These are phyloP conservation scores for Psittacula echo DNA, from an alignment of 2,797 vertebrate genomes.

Conservation along the genomic window DNA sequence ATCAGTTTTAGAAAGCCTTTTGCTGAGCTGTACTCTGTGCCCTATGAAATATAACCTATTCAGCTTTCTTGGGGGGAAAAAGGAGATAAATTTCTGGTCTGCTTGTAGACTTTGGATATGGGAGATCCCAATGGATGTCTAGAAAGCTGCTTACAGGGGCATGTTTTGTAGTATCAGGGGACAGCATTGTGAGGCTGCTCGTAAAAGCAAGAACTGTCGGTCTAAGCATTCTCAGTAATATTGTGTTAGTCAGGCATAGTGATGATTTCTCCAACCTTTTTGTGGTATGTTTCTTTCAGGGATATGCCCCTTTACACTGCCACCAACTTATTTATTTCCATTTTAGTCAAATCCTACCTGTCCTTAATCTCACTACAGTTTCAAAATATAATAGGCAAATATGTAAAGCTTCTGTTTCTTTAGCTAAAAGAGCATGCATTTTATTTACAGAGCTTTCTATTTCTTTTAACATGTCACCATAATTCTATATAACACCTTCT, in stretches of 20 bases:
- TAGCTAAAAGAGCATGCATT: neutral
- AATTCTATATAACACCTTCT: neutral
- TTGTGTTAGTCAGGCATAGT: neutral
- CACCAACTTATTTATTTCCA: neutral
- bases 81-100: neutral
- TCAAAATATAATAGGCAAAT: conserved; percentile 5
- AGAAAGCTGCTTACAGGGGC: neutral
- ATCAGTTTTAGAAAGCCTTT: neutral
- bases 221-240: neutral
- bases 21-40: neutral
- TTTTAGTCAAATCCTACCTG: neutral
- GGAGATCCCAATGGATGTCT: neutral
- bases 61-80: neutral
- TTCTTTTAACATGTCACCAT: neutral
- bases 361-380: neutral
- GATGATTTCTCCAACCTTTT: neutral
- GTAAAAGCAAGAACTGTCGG: neutral
- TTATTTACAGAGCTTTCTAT: conserved; percentile 34
- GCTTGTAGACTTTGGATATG: neutral
- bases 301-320: neutral
- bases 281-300: neutral
- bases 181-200: neutral
- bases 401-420: neutral
- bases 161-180: neutral
- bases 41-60: neutral